These are phyloP conservation scores for Coptotermes formosanus DNA, from an alignment of 1,140 invertebrate species.

Conservation along the genomic window DNA sequence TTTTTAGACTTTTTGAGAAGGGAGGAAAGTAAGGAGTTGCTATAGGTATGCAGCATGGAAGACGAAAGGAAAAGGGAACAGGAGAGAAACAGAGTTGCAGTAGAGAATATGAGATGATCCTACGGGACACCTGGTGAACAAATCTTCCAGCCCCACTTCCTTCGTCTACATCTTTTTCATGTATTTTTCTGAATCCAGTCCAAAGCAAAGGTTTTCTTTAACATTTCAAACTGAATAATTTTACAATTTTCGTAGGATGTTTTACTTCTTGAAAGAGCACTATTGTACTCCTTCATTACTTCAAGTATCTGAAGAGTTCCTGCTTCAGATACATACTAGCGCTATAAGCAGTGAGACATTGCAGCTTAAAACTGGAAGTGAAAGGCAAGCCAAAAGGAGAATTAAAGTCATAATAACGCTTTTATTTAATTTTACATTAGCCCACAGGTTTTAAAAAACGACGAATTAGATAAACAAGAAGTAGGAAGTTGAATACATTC, in stretches of 20 bases:
- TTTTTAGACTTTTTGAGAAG: neutral
- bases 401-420: too few species aligned
- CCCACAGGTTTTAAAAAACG: too few species aligned
- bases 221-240: neutral
- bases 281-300: neutral
- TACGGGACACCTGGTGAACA: neutral
- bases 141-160: neutral
- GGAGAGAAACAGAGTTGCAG: neutral
- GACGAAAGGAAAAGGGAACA: neutral
- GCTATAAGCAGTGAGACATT: too few species aligned
- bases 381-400: too few species aligned
- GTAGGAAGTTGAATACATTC: too few species aligned
- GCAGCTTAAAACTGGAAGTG: too few species aligned
- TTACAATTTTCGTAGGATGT: neutral
- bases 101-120: neutral
- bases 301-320: neutral
- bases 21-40: neutral
- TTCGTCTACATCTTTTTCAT: neutral
- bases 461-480: too few species aligned
- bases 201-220: neutral
- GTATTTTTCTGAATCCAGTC: neutral
- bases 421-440: too few species aligned
- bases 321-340: neutral
- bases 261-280: neutral
- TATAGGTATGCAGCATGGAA: neutral